Evolutionary conservation across 2,888 invertebrate genomes (phyloP), one percentile per base, ranked within the genome.

Genomic region (Resseliella maxima): DNA sequence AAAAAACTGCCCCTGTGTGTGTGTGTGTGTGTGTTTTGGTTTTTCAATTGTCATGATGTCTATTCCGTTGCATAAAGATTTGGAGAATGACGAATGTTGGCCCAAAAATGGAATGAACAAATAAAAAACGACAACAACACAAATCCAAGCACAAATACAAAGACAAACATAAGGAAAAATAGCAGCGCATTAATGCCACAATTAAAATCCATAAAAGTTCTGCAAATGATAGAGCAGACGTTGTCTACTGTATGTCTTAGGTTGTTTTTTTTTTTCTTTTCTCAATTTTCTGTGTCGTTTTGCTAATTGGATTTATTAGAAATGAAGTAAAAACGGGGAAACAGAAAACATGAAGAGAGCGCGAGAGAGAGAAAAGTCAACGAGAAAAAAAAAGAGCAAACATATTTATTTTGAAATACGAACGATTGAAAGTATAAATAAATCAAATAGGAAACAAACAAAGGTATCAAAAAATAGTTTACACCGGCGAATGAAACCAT

Each of bases 121-220:
- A 50, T 50, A 18, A 50, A 50, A 50, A 8, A 50, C n/a, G n/a
- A n/a, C n/a, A n/a, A n/a, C n/a, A n/a, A n/a, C n/a, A n/a, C n/a
- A n/a, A n/a, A n/a, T n/a, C n/a, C n/a, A n/a, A n/a, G n/a, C n/a
- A n/a, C n/a, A n/a, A n/a, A n/a, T n/a, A n/a, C n/a, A n/a, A n/a
- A n/a, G n/a, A n/a, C n/a, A n/a, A n/a, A n/a, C n/a, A n/a, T n/a
- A n/a, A n/a, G n/a, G 8, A 10, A 72, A 31, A 72, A 0, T 72
- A 35, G 27, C 72, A 2, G 72, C 31, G 31, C 5, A 31, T 72
- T 72, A 72, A 72, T 72, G 72, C 72, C 31, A 72, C 72, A 72
- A 72, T 72, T 72, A 72, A 72, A 72, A 72, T 72, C 72, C 72
- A 72, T 72, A 72, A 35, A 72, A 72, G 72, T 72, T 31, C 72